Evolutionary conservation across 1,140 invertebrate species (phyloP).

Genomic region (Macrostomum lignano): DNA sequence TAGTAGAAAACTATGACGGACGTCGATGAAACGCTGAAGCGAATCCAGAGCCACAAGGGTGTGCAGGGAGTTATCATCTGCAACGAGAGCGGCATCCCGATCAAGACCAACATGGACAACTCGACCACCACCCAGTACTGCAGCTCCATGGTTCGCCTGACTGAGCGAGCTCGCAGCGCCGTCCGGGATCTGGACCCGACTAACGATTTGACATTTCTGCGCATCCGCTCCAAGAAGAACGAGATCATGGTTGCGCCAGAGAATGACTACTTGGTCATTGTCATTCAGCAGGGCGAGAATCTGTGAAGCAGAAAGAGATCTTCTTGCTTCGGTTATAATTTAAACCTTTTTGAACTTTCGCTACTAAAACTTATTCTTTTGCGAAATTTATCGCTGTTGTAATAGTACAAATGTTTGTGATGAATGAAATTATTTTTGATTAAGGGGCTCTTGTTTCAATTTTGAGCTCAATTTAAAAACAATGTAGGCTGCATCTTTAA

Average conservation of each 20-base stretch:
- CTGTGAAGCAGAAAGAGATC: no score
- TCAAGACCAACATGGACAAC: conserved; percentile 69
- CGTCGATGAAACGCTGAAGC: conserved; percentile 85
- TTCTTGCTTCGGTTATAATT: no score
- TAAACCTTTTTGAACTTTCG: no score
- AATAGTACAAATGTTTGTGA: no score
- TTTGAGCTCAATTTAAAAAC: no score
- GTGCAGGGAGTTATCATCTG: conserved; percentile 81
- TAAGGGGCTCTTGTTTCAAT: no score
- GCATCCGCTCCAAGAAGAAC: conserved; percentile 77
- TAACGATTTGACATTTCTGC: conserved; percentile 77
- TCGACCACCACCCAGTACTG: conserved; percentile 83
- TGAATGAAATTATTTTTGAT: no score
- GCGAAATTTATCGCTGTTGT: no score
- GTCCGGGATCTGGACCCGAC: conserved; percentile 76
- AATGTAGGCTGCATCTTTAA: no score
- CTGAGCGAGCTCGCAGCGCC: conserved; percentile 64
- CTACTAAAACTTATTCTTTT: no score
- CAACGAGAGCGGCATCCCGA: conserved; percentile 70
- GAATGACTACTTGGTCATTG: conserved; percentile 18
- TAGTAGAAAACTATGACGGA: no score
- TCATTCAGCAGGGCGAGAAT: conserved; percentile 12
- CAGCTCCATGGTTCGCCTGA: conserved; percentile 57
- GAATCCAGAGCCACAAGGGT: conserved; percentile 77
- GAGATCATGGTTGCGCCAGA: conserved; percentile 77